Base-by-base conservation (phyloP, 2,113 vertebrate genomes). In the Anolis carolinensis region DNA sequence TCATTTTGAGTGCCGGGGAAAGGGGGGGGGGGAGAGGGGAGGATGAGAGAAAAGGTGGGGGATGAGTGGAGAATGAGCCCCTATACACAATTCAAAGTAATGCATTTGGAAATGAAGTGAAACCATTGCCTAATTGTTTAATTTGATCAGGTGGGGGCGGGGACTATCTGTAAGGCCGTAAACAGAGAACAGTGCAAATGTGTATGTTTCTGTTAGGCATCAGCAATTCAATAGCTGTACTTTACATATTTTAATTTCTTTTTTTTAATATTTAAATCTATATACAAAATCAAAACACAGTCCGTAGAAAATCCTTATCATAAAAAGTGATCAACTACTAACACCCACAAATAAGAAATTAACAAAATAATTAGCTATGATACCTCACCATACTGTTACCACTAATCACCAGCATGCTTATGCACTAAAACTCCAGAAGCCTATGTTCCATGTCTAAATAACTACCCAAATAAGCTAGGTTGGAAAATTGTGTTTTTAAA, bases 301-400 rank as follows among this genome's bases (percentile, higher is more conserved):
- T 44, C 72, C 79, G 50, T 2, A 2, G 80, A 77, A 76, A 79
- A 91, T 87, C 68, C 23, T 87, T 75, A 82, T 55, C 59, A 81
- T 62, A 65, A 77, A 84, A 81, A 39, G 21, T 13, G 63, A 16
- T 88, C 71, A 87, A 68, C 76, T 84, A 88, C 79, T 18, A 0
- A 85, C 48, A 88, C 65, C 73, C 88, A 63, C 74, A 90, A 94
- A 72, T 71, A 11, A 48, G 92, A 87, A 16, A 39, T 73, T 90
- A 86, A 87, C 81, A 86, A 83, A 92, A 84, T 87, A 83, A 91
- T 91, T 93, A 88, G 63, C 72, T 83, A n/a, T n/a, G n/a, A n/a
- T n/a, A 86, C 91, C 84, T 1, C 18, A 30, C 23, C 25, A 79
- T 27, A 62, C 78, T 13, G 13, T 34, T 25, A 30, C 79, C 63